Evolutionary conservation across 2,797 vertebrate species (phyloP).

Genomic region (Labeo calbasu): DNA sequence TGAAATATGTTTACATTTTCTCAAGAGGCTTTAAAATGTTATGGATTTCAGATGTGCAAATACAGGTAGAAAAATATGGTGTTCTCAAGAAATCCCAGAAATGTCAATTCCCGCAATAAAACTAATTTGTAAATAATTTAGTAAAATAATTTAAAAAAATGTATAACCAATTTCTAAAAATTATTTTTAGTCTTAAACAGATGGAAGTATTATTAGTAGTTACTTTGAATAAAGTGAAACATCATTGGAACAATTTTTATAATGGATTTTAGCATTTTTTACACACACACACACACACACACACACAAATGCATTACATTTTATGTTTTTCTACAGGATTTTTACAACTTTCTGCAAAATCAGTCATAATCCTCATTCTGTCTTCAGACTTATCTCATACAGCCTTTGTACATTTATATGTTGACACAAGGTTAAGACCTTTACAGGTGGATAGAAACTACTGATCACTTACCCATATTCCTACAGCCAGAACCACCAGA

Average conservation of each 20-base stretch:
- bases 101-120: background rate
- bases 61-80: background rate
- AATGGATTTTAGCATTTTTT: background rate
- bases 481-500: constrained; percentile 89
- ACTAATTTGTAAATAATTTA: too few species aligned
- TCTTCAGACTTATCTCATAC: background rate
- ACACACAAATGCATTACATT: background rate
- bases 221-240: background rate
- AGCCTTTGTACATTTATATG: background rate
- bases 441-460: constrained; percentile 11
- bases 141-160: too few species aligned
- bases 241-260: background rate
- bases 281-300: background rate
- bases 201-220: background rate
- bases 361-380: background rate
- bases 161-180: too few species aligned
- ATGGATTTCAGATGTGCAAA: background rate
- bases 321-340: background rate
- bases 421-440: constrained; percentile 37
- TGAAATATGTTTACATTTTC: background rate
- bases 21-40: background rate
- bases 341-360: background rate
- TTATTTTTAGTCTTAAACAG: background rate
- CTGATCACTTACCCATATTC: constrained; percentile 87
- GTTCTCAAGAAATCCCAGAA: background rate